These are phyloP conservation scores for Brachionus calyciflorus DNA, from an alignment of 1,140 invertebrate genomes.

Conservation along the genomic window DNA sequence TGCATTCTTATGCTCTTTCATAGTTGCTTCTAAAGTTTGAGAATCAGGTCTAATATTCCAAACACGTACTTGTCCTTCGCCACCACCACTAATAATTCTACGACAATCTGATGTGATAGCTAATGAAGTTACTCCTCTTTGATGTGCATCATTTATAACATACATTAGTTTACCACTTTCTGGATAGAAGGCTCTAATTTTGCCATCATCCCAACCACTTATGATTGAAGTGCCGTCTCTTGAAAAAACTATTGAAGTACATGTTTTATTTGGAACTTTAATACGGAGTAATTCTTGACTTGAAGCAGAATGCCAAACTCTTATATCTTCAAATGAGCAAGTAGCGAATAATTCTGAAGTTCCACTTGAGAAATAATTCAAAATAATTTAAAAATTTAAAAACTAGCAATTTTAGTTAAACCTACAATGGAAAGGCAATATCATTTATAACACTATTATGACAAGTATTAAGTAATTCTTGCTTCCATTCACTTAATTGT, in stretches of 20 bases:
- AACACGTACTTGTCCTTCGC: conserved; percentile 72
- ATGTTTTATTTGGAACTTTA: conserved; percentile 78
- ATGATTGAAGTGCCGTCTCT: conserved; percentile 75
- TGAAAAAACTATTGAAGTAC: conserved; percentile 73
- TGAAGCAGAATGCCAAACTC: conserved; percentile 75
- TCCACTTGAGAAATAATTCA: conserved; percentile 56
- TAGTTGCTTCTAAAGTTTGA: conserved; percentile 57
- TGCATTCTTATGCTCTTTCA: conserved; percentile 83
- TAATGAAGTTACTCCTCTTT: conserved; percentile 77
- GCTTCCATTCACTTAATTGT: conserved; percentile 68
- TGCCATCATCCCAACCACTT: conserved; percentile 74
- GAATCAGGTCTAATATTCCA: conserved; percentile 46
- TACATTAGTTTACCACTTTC: conserved; percentile 75
- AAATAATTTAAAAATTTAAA: conserved; percentile 31
- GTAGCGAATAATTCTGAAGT: conserved; percentile 75
- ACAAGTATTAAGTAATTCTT: conserved; percentile 73
- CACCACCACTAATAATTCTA: conserved; percentile 78
- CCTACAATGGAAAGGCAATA: conserved; percentile 77
- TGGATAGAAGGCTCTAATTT: conserved; percentile 73
- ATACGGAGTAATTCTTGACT: conserved; percentile 77
- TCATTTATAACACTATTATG: conserved; percentile 76
- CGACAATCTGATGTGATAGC: conserved; percentile 70
- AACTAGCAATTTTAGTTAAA: neutral
- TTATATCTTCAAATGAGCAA: conserved; percentile 74
- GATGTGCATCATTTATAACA: conserved; percentile 78